phyloP scores from a whole-genome alignment of 2,113 vertebrate species.

The Siniperca knerii region DNA sequence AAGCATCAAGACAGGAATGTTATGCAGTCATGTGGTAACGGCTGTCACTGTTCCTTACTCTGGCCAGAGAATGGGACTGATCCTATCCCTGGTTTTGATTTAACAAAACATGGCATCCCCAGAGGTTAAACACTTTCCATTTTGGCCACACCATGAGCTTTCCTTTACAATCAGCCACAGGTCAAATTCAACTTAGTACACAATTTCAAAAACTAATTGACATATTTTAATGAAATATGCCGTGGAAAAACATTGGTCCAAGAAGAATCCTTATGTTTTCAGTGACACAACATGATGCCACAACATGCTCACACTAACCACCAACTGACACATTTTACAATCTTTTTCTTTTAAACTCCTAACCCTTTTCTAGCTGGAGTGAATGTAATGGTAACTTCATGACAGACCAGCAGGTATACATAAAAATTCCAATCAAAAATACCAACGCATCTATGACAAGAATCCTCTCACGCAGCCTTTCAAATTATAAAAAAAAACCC shows the following conservation, averaged over 20 bases:
- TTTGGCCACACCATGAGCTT: neutral
- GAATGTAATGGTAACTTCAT: neutral
- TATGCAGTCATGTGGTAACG: slow-evolving; percentile 13
- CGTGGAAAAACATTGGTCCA: neutral
- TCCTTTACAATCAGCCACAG: neutral
- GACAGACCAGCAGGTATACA: neutral
- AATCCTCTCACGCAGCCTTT: neutral
- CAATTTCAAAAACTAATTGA: neutral
- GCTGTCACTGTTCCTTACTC: slow-evolving; percentile 9
- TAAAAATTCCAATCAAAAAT: neutral
- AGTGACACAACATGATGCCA: neutral
- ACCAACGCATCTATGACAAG: neutral
- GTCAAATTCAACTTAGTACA: neutral
- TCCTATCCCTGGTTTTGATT: neutral
- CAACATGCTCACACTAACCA: neutral
- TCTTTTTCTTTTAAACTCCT: neutral
- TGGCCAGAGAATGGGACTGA: neutral
- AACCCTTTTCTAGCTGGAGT: neutral
- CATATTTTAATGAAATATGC: neutral
- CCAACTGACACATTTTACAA: neutral
- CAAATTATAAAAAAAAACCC: neutral
- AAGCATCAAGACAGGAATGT: slow-evolving; percentile 41
- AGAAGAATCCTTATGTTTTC: neutral
- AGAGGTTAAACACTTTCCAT: slow-evolving; percentile 22
- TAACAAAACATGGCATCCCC: slow-evolving; percentile 10